Evolutionary conservation across 2,888 invertebrate genomes (phyloP), one percentile per base, ranked within the genome.

Genomic region (Scaptomyza flava): DNA sequence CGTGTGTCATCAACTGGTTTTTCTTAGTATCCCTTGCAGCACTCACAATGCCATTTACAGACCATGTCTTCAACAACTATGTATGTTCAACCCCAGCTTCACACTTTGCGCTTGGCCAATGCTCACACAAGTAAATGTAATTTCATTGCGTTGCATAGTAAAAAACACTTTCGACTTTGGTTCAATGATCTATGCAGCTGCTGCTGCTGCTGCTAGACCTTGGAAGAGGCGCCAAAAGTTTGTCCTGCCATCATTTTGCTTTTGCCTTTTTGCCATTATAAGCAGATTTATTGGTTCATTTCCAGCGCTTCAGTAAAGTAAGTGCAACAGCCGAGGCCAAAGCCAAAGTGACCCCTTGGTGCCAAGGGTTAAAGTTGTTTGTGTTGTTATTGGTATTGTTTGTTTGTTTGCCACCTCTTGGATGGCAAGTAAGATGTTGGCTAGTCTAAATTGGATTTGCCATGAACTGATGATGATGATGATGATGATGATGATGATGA

Each of bases 271-370:
- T 83, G 68, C 73, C 70, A 88, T 87, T 81, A 84, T 89, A 87
- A 82, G 81, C 89, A 89, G 82, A 82, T 82, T 82, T 82, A 82
- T 82, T 87, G 89, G 89, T 89, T 82, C 89, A 89, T 89, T 82
- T 82, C 81, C 87, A 89, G 66, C 60, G 62, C 60, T 60, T 36
- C 63, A 66, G 46, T 64, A 34, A 52, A 57, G 50, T 65, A 58
- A 84, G 75, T 87, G 82, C 87, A 87, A 57, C 72, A 59, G 71
- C 45, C 70, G 34, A 53, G 36, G 38, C 38, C 34, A 30, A 30
- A 30, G 42, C 42, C 52, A 67, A 73, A 70, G 73, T 66, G 67
- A 73, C 59, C 67, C 31, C 59, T 8, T 48, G 36, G 33, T 41
- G 56, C 41, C 27, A 43, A 38, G 79, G 70, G 69, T 62, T 54